Base-by-base conservation (phyloP, 2,797 vertebrate species). In the Crenichthys baileyi region DNA sequence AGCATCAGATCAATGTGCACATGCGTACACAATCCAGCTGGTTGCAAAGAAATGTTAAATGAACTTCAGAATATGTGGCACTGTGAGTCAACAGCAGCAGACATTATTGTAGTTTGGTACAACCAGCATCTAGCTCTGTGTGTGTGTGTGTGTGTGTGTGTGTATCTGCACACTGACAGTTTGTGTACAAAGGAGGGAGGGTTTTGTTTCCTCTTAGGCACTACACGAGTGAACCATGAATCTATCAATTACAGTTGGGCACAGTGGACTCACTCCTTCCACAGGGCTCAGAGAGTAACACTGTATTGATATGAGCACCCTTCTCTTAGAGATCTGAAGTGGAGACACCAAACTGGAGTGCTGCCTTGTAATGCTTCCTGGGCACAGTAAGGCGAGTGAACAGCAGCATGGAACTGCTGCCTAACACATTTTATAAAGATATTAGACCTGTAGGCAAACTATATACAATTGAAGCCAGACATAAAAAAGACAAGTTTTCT, bases 221-320 rank as follows among this genome's bases (percentile, higher is more conserved):
- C 72, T 70, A 75, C 80, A 75, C 81, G 83, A 75, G 61, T 77
- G 68, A 84, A 83, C 71, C 80, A 90, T 89, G 90, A 91, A 86
- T 91, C 83, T 85, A 86, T 92, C 87, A 89, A 87, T 88, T 86
- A 85, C 79, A 89, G 85, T 78, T 79, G 56, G 39, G 75, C 39
- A 24, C 80, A 65, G 70, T 81, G 73, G 73, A 58, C 70, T 58
- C 41, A 75, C 51, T 81, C 44, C 51, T 46, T 80, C 87, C 82
- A 0, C 20, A 72, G 74, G 83, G 85, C 48, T 46, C 11, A 26
- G 77, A 12, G 11, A 86, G 83, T 71, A 83, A 85, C 79, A 82
- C 77, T 90, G 87, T 77, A 80, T 74, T 18, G 48, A 80, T 70
- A 82, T 83, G 61, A 73, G 73, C 85, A 63, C 24, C 53, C 50